phyloP scores from a whole-genome alignment of 1,140 invertebrate genomes.

The Trichomalopsis sarcophagae region DNA sequence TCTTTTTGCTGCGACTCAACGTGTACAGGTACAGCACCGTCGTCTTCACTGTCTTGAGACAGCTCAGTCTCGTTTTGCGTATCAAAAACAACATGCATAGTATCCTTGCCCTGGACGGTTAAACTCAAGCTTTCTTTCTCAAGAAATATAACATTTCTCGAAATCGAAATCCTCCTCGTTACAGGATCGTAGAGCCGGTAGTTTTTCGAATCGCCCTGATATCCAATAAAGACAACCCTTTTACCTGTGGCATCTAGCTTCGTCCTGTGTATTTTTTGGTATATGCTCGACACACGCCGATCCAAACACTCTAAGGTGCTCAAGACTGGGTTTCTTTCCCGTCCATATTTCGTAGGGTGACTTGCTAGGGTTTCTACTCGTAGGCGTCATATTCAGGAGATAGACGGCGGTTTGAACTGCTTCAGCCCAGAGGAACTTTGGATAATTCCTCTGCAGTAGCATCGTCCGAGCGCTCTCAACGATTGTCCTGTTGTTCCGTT shows the following conservation, averaged over 20 bases:
- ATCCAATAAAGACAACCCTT: slow-evolving; percentile 56
- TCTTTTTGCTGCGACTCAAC: too few species aligned
- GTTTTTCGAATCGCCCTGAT: slow-evolving; percentile 4
- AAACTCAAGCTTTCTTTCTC: too few species aligned
- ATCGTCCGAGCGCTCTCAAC: too few species aligned
- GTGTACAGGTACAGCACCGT: too few species aligned
- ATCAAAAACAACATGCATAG: too few species aligned
- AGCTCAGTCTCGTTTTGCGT: too few species aligned
- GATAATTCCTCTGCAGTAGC: slow-evolving; percentile 42
- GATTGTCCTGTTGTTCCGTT: slow-evolving; percentile 60
- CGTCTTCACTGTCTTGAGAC: too few species aligned
- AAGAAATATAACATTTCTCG: too few species aligned
- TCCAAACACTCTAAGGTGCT: slow-evolving; percentile 55
- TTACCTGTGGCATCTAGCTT: slow-evolving; percentile 50
- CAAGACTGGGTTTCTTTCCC: slow-evolving; percentile 42
- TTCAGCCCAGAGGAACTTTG: slow-evolving; percentile 62
- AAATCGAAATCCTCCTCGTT: too few species aligned
- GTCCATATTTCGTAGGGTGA: slow-evolving; percentile 56
- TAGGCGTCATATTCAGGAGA: slow-evolving; percentile 58
- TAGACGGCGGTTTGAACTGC: slow-evolving; percentile 63
- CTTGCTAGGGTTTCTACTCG: slow-evolving; percentile 23
- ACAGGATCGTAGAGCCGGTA: not conserved
- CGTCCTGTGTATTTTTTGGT: slow-evolving; percentile 42
- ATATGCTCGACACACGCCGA: slow-evolving; percentile 43
- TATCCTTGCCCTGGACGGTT: too few species aligned